Conservation (phyloP, 2,797 vertebrate genomes). For the Esox masquinongy region DNA sequence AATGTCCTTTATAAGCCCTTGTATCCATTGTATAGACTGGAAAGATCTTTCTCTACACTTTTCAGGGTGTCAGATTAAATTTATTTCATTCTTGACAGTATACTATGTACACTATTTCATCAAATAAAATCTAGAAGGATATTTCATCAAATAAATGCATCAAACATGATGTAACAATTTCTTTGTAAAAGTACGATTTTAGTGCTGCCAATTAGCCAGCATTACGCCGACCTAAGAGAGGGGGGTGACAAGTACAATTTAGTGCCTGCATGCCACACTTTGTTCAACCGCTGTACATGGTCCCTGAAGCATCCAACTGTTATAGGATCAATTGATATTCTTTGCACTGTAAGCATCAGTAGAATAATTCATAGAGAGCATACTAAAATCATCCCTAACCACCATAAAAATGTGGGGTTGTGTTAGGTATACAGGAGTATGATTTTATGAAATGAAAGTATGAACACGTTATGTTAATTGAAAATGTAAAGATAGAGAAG, state of each 20-base stretch:
- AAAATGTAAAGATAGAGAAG: not conserved
- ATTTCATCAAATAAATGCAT: not conserved
- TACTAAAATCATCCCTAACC: conserved; percentile 48
- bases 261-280: conserved; percentile 50
- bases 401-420: conserved; percentile 2
- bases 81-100: not conserved
- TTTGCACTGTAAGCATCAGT: conserved; percentile 33
- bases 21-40: conserved; percentile 18
- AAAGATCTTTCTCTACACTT: not conserved
- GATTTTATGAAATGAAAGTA: no score
- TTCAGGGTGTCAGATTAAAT: not conserved
- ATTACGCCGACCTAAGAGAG: conserved; percentile 47
- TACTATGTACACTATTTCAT: not conserved
- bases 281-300: conserved; percentile 45
- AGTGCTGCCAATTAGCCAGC: conserved; percentile 3
- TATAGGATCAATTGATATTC: conserved; percentile 50
- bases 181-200: conserved; percentile 28
- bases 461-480: not conserved
- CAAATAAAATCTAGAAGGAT: not conserved
- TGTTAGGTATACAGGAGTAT: no score
- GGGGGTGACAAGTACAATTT: conserved; percentile 61
- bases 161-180: not conserved
- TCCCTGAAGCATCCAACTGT: conserved; percentile 46
- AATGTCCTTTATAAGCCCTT: conserved; percentile 31
- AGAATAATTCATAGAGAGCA: conserved; percentile 47